Base-by-base conservation (phyloP, 2,797 vertebrate genomes). In the Phyllotis vaccarum region DNA sequence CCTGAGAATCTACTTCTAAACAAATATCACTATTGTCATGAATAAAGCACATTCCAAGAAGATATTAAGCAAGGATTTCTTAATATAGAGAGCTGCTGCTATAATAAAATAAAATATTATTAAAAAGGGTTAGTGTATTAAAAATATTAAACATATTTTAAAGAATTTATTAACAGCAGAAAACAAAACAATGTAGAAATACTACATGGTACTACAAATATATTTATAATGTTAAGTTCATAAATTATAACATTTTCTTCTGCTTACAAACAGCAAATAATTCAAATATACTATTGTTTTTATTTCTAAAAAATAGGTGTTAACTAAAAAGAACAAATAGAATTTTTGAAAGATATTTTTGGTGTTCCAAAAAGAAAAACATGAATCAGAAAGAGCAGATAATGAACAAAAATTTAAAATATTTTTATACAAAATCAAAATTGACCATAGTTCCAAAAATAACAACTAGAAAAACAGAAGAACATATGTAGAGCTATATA, bases 401-500 rank as follows among this genome's bases (percentile, higher is more conserved):
- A 93, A 96, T 89, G 52, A 96, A 78, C 54, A 46, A 70, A 95
- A 80, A 22, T 91, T 91, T 86, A 86, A 89, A 46, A 95, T 68
- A 37, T 90, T 94, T 95, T 49, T 92, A 49, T 64, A 91, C 1
- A 80, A 58, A 86, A 97, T 60, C 34, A 91, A 95, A 96, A 78
- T 49, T 95, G 93, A 81, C 81, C 87, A 89, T 0, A 24, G 66
- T 17, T 14, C 27, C 49, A 95, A 83, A 97, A 98, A 97, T 17
- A 27, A 95, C 70, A 70, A 8, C 52, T 79, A 96, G 90, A 92
- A 95, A 97, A 96, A 80, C 5, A 93, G 3, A 70, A n/a, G 19
- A 75, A 94, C 72, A 86, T 93, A 92, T 91, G 91, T 58, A 91
- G 56, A 89, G 66, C 90, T 92, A 87, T 76, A n/a, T 96, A 97